These are phyloP conservation scores for Xiphophorus maculatus DNA, from an alignment of 2,113 vertebrate genomes.

Conservation along the genomic window DNA sequence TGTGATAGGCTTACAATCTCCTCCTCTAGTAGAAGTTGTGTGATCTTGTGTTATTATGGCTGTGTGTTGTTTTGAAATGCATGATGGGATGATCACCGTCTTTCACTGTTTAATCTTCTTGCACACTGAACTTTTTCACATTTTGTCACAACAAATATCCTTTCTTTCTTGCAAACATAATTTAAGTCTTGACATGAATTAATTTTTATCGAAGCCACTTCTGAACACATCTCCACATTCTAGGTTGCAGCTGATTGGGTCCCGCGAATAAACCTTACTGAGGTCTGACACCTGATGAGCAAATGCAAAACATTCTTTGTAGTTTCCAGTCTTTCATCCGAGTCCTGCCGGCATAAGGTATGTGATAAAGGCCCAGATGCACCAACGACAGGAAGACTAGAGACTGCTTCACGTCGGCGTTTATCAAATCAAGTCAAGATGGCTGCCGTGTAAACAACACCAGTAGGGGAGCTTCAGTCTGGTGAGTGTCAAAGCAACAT, in stretches of 20 bases:
- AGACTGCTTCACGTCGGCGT: not conserved
- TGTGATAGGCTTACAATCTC: not conserved
- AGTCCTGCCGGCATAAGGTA: not conserved
- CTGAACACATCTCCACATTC: not conserved
- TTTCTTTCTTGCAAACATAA: not conserved
- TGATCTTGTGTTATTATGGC: too few species aligned
- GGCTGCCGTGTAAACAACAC: constrained; percentile 25
- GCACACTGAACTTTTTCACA: too few species aligned
- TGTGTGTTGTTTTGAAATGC: not conserved
- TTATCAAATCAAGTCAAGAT: constrained; percentile 17
- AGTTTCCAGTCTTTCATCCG: not conserved
- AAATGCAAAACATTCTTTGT: not conserved
- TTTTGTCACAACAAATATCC: not conserved
- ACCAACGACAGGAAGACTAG: not conserved
- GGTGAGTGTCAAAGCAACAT: constrained; percentile 31
- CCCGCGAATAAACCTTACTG: not conserved
- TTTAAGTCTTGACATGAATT: not conserved
- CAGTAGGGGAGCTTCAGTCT: constrained; percentile 12
- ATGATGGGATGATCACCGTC: not conserved
- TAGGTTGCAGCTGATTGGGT: not conserved
- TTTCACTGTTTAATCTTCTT: not conserved
- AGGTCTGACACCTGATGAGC: too few species aligned
- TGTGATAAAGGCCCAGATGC: not conserved
- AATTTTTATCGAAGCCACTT: not conserved
- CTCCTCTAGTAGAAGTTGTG: too few species aligned